phyloP scores from a whole-genome alignment of 2,888 invertebrate species.

The Octodonta nipae region DNA sequence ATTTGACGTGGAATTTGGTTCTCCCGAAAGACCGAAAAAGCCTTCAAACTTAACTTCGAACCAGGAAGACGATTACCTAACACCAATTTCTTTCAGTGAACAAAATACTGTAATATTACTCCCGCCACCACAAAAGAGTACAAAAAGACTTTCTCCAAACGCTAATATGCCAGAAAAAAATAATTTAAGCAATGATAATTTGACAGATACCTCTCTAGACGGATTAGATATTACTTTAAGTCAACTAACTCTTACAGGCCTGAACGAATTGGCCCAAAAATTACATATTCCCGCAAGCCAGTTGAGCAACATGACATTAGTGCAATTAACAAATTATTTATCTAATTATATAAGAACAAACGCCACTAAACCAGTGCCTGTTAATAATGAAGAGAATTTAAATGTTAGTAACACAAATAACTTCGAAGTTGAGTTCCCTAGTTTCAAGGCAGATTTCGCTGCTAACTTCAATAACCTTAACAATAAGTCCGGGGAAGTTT shows the following conservation, averaged over 20 bases:
- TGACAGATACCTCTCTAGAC: neutral
- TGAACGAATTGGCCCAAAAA: constrained; percentile 65
- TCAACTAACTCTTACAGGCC: constrained; percentile 67
- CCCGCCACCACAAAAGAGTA: constrained; percentile 38
- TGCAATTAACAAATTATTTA: constrained; percentile 71
- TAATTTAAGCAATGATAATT: no score
- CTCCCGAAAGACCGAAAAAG: constrained; percentile 35
- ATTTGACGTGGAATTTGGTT: constrained; percentile 35
- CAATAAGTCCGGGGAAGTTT: constrained; percentile 17
- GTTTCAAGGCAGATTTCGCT: constrained; percentile 52
- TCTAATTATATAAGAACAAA: constrained; percentile 36
- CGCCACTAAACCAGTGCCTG: constrained; percentile 16
- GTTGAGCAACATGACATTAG: constrained; percentile 72
- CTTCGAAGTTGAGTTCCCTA: constrained; percentile 36
- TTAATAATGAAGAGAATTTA: constrained; percentile 27
- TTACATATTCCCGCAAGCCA: constrained; percentile 64
- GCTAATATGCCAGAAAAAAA: no score
- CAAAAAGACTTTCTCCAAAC: constrained; percentile 15
- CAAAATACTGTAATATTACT: constrained; percentile 30
- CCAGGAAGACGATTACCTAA: constrained; percentile 55
- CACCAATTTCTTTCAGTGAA: constrained; percentile 38
- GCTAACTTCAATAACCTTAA: constrained; percentile 52
- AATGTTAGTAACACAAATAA: constrained; percentile 27
- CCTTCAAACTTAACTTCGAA: constrained; percentile 20
- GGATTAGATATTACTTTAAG: constrained; percentile 66